Evolutionary conservation across 2,113 vertebrate genomes (phyloP).

Genomic region (Falco punctatus): DNA sequence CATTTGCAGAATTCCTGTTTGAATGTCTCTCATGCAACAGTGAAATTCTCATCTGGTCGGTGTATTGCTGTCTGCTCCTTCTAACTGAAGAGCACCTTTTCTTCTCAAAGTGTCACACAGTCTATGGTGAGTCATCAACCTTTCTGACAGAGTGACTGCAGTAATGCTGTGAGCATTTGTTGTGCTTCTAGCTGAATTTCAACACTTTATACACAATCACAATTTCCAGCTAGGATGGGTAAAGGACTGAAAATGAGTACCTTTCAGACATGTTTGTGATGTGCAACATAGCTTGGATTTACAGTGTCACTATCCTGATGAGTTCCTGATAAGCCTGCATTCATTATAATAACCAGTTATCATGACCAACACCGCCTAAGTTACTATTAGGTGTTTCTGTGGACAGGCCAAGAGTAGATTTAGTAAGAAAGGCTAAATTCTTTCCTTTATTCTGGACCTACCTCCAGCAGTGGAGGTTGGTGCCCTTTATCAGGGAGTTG

Average conservation of each 20-base stretch:
- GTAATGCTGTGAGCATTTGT: not conserved
- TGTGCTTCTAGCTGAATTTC: slow-evolving; percentile 24
- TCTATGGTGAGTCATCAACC: slow-evolving; percentile 86
- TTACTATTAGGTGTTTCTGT: not conserved
- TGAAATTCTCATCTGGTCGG: slow-evolving; percentile 87
- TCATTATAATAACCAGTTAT: not conserved
- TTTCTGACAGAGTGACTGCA: not conserved
- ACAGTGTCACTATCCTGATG: not conserved
- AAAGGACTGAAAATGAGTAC: not conserved
- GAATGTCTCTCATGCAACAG: slow-evolving; percentile 81
- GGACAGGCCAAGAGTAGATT: not conserved
- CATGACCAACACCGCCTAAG: not conserved
- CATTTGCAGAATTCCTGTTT: slow-evolving; percentile 82
- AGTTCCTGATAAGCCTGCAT: not conserved
- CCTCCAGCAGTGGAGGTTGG: not conserved
- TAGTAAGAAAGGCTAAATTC: not conserved
- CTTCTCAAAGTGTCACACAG: slow-evolving; percentile 92
- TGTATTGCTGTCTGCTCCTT: slow-evolving; percentile 87
- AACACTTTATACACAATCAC: not conserved
- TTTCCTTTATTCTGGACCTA: not conserved
- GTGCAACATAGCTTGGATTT: not conserved
- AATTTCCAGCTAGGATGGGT: not conserved
- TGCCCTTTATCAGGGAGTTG: not conserved
- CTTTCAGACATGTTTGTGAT: not conserved
- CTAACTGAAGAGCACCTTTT: slow-evolving; percentile 88